Evolutionary conservation across 2,113 vertebrate genomes (phyloP).

Genomic region (Plotosus lineatus): DNA sequence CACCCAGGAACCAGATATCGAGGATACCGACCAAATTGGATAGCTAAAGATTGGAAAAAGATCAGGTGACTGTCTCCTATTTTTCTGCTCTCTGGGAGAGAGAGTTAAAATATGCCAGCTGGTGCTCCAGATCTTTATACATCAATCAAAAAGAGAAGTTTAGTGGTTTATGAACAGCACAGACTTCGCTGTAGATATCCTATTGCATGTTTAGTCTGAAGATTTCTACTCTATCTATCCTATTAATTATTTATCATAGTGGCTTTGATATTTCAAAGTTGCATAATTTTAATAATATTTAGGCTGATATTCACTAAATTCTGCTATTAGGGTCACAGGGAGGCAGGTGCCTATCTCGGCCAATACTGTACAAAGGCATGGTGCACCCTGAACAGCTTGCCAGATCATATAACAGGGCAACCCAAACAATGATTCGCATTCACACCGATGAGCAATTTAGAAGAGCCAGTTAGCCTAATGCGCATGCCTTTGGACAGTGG

Average conservation of each 20-base stretch:
- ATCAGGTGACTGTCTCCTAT: not conserved
- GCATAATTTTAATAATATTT: not conserved
- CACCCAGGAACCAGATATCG: not conserved
- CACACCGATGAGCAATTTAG: too few relatives aligned
- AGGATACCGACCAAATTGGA: not conserved
- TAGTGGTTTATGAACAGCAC: conserved; percentile 43
- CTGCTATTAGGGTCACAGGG: too few relatives aligned
- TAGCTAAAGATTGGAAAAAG: not conserved
- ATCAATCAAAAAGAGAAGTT: conserved; percentile 52
- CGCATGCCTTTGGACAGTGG: too few relatives aligned
- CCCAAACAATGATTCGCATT: too few relatives aligned
- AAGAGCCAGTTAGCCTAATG: too few relatives aligned
- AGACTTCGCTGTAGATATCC: conserved; percentile 56
- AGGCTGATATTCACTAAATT: too few relatives aligned
- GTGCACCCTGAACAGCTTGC: too few relatives aligned
- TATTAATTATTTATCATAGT: not conserved
- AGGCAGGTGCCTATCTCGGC: too few relatives aligned
- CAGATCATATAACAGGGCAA: too few relatives aligned
- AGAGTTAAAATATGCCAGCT: conserved; percentile 29
- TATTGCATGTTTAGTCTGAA: conserved; percentile 63
- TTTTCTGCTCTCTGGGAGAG: not conserved
- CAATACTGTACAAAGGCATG: too few relatives aligned
- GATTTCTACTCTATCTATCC: not conserved
- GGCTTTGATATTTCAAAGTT: not conserved
- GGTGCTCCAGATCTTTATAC: conserved; percentile 50